Evolutionary conservation across 2,113 vertebrate genomes (phyloP).

Genomic region (Triplophysa rosa): DNA sequence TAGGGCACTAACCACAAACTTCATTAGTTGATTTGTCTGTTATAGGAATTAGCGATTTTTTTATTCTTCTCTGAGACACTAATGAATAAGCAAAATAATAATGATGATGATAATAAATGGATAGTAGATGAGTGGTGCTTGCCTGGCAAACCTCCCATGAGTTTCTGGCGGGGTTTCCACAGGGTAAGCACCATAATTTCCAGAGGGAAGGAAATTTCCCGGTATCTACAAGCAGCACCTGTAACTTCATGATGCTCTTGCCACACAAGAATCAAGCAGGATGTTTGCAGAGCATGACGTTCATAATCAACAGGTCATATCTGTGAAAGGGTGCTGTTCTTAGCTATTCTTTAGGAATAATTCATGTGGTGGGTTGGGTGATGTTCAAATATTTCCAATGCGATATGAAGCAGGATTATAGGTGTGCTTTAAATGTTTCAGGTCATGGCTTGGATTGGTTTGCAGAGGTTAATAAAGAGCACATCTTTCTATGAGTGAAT

Average conservation of each 20-base stretch:
- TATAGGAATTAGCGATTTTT: background rate
- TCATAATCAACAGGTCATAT: background rate
- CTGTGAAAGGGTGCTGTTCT: background rate
- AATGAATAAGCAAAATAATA: no score
- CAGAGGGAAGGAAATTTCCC: background rate
- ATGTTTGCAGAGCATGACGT: conserved; percentile 8
- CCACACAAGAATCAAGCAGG: background rate
- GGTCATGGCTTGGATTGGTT: background rate
- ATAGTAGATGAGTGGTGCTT: no score
- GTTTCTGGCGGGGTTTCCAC: background rate
- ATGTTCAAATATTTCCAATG: conserved; percentile 5
- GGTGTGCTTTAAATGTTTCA: background rate
- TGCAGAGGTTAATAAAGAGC: background rate
- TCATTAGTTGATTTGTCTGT: background rate
- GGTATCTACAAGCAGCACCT: background rate
- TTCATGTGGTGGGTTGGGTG: background rate
- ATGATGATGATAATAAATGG: no score
- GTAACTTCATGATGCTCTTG: conserved; percentile 2
- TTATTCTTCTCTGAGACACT: no score
- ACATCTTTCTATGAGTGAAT: background rate
- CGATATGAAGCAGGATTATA: background rate
- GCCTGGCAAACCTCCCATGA: background rate
- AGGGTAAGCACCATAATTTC: background rate
- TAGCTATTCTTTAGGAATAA: conserved; percentile 1
- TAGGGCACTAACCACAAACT: no score